Evolutionary conservation across 2,113 vertebrate genomes (phyloP), one percentile per base, ranked within the genome.

Genomic region (Crotalus horridus): DNA sequence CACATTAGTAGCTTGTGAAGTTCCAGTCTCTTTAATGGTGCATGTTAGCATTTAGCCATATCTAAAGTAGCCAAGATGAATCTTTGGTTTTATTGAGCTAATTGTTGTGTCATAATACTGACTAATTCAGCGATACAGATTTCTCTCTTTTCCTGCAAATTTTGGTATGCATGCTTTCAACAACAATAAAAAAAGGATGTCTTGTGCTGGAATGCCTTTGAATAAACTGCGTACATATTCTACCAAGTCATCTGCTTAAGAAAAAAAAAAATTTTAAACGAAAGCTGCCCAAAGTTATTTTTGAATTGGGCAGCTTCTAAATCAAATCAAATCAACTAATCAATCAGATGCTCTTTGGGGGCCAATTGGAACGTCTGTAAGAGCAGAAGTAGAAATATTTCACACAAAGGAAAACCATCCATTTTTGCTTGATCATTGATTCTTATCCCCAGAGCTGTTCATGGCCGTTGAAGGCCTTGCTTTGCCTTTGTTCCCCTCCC

Each of bases 51-150:
- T 93, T 90, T 94, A 92, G 94, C 92, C 88, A 90, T 96, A 95
- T 94, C 94, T 95, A 95, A 93, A 64, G 93, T 94, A 92, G 92
- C 93, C 85, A 91, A 95, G 96, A 97, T 91, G 94, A 87, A 89
- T 95, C 93, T 69, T 90, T 81, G 94, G 24, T 56, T 69, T 96
- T 96, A 92, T 20, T 91, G 87, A 64, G 92, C 11, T 87, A 59
- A 94, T 95, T 96, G 96, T 96, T 91, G 88, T 96, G 95, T 93
- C 58, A 74, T 93, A 85, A 39, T 86, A 69, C 56, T 94, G 81
- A 59, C 54, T 48, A 89, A 51, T 90, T 56, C 94, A 1, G 0
- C 90, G 85, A 93, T 86, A 91, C n/a, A 59, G 17, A n/a, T 48
- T n/a, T n/a, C 26, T 26, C 20, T 88, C 1, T 87, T 13, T 15